Evolutionary conservation across 2,797 vertebrate genomes (phyloP), one percentile per base, ranked within the genome.

Genomic region (Melanotaenia nigrans): DNA sequence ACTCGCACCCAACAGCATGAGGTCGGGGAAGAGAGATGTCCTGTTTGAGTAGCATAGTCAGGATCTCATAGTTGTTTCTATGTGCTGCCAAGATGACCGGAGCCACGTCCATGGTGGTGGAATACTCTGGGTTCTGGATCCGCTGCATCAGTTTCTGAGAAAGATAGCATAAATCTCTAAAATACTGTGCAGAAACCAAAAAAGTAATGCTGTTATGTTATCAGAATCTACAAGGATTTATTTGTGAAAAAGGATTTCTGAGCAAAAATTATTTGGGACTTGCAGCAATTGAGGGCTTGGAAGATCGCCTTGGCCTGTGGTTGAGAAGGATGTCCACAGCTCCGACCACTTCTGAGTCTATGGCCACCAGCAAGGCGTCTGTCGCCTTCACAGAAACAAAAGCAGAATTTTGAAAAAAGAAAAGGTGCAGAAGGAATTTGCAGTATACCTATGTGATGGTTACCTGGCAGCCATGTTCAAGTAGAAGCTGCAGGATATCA

Each of bases 11-110:
- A 5, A 99, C 98, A 5, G 98, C 97, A 30, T 99, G 98, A n/a
- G 98, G 98, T 76, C 98, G 95, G 7, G 98, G 98, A 62, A 99
- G 93, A 0, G 97, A 99, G 82, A 99, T 97, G 79, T 99, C 98
- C 87, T 99, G 97, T 77, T 99, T 99, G 79, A 99, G 92, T 33
- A 99, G 93, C 97, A 99, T 98, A 20, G 97, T 99, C 72, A 99
- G 95, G 86, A 99, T 99, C 91, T 99, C 98, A 56, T 99, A 99
- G 93, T 99, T 99, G 92, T 99, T 99, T 83, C 97, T 96, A 91
- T 99, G 98, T 70, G 98, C 98, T 33, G 98, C 98, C 91, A 99
- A 95, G 92, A 99, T 99, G 77, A 99, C 97, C 4, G 98, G 98
- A 36, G 97, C 97, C 68, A 99, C 96, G 68, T 99, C 98, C 97